phyloP scores from a whole-genome alignment of 2,113 vertebrate genomes.

The Tragelaphus buxtoni region DNA sequence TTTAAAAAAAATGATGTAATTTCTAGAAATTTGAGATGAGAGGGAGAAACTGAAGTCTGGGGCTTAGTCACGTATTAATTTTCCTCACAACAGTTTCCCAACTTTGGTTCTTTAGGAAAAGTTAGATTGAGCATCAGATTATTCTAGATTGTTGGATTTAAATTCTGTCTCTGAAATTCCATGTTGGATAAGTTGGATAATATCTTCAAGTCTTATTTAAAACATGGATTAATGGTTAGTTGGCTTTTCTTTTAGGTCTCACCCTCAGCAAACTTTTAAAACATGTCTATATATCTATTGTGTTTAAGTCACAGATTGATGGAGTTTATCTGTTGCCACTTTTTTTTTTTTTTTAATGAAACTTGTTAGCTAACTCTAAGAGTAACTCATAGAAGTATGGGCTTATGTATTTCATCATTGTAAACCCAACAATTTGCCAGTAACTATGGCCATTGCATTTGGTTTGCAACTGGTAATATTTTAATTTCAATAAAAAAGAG shows the following conservation, averaged over 20 bases:
- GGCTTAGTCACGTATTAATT: neutral
- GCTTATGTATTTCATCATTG: neutral
- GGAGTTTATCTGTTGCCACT: neutral
- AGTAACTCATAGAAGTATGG: neutral
- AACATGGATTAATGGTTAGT: neutral
- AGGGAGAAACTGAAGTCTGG: neutral
- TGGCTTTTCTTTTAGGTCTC: neutral
- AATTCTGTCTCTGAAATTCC: neutral
- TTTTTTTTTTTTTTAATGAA: neutral
- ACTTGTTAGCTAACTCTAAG: neutral
- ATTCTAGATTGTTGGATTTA: neutral
- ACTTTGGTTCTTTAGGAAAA: neutral
- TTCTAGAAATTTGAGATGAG: neutral
- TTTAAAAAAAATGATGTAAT: neutral
- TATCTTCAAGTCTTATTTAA: neutral
- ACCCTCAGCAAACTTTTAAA: neutral
- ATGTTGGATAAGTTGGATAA: neutral
- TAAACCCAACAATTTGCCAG: neutral
- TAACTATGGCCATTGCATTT: neutral
- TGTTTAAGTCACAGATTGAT: neutral
- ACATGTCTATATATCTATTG: neutral
- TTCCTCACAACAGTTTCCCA: neutral
- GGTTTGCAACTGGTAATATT: neutral
- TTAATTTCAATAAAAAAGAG: neutral
- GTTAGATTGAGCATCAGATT: neutral